These are phyloP conservation scores for Labroides dimidiatus DNA, from an alignment of 2,797 vertebrate genomes.

Conservation along the genomic window DNA sequence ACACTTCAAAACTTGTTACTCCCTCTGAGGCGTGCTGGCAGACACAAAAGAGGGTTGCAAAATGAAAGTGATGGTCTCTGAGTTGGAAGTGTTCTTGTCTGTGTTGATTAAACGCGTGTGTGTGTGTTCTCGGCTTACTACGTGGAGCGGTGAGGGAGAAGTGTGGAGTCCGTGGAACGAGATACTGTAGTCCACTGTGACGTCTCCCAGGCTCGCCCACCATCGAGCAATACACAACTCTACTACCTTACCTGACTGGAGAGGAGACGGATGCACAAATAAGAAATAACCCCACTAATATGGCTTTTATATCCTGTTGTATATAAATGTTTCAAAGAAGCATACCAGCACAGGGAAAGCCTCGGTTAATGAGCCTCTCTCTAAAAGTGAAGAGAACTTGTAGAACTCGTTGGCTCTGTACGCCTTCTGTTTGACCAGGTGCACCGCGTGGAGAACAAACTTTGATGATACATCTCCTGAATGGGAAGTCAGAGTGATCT, in stretches of 20 bases:
- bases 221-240: conserved; percentile 98
- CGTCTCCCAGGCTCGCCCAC: conserved; percentile 98
- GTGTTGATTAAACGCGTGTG: background rate
- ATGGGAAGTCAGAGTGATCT: conserved; percentile 93
- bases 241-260: conserved; percentile 91
- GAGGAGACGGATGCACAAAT: conserved; percentile 27
- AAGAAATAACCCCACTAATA: background rate
- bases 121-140: conserved; percentile 85
- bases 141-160: conserved; percentile 90
- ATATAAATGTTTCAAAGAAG: background rate
- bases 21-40: conserved; percentile 95
- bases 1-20: conserved; percentile 93
- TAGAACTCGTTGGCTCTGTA: conserved; percentile 99
- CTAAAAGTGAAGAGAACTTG: conserved; percentile 95
- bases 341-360: conserved; percentile 95
- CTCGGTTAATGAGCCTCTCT: conserved; percentile 94
- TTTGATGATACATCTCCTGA: conserved; percentile 95
- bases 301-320: background rate
- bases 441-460: conserved; percentile 97
- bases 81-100: background rate
- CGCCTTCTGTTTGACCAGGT: conserved; percentile 95
- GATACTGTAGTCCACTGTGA: conserved; percentile 93
- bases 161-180: conserved; percentile 93
- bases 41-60: conserved; percentile 18
- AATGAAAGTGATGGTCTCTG: background rate